A percentile compares a stretch with the other conserved stretches of the same genome.
Conservation (phyloP, 2,797 vertebrate genomes). For the Spatula clypeata region DNA sequence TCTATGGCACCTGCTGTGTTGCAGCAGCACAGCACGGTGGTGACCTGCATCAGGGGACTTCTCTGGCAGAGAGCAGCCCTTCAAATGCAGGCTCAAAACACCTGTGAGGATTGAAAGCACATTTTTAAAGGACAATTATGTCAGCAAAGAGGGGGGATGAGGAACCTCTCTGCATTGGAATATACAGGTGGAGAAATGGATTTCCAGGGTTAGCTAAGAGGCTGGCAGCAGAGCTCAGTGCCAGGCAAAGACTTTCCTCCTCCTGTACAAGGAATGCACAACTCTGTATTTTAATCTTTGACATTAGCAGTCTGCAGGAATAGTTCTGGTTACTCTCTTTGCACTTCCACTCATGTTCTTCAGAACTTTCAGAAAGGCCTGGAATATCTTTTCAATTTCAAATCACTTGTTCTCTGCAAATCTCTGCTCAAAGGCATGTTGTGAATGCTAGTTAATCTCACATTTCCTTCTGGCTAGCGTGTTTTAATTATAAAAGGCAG, state of each 20-base stretch:
- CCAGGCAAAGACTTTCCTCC: not conserved
- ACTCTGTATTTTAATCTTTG: not conserved
- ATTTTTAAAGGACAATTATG: not conserved
- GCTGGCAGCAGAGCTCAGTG: not conserved
- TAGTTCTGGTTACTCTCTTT: slow-evolving; percentile 1
- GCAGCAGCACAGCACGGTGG: accelerated
- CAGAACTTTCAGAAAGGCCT: slow-evolving; percentile 45
- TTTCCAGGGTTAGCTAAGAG: not conserved
- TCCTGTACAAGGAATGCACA: not conserved
- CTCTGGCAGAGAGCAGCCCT: not conserved
- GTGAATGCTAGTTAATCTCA: slow-evolving; percentile 56
- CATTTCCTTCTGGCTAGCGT: slow-evolving; percentile 63
- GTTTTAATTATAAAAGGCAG: slow-evolving; percentile 73
- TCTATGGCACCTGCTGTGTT: not conserved
- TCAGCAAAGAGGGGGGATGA: not conserved
- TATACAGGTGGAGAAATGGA: not conserved
- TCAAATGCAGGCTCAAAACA: not conserved
- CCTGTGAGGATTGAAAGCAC: not conserved
- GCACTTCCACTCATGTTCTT: not conserved
- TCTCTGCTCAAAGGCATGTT: slow-evolving; percentile 60
- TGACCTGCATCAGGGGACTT: not conserved
- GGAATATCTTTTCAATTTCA: slow-evolving; percentile 57
- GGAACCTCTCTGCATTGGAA: not conserved
- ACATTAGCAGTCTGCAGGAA: not conserved
- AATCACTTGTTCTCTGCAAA: slow-evolving; percentile 42